A percentile compares a stretch with the other conserved stretches of the same genome.
phyloP scores from a whole-genome alignment of 2,888 invertebrate species.

The Lobophora halterata region DNA sequence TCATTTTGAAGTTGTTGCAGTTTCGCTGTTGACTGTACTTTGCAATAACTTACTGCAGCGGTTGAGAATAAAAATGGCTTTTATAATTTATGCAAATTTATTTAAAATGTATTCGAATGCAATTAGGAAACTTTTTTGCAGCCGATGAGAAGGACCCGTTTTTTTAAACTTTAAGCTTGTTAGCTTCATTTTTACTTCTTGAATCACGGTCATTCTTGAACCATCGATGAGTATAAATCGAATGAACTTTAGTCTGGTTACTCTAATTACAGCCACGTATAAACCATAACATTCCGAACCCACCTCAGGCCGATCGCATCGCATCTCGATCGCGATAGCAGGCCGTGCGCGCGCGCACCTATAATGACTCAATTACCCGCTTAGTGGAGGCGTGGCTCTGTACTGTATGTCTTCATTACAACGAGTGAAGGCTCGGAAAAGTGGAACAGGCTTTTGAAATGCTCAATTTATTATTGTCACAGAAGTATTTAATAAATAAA shows the following conservation, averaged over 20 bases:
- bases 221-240: not conserved
- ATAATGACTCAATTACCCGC: conserved; percentile 81
- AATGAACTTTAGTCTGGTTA: conserved; percentile 19
- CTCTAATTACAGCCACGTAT: conserved; percentile 31
- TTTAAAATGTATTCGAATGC: too few relatives aligned
- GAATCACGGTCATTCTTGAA: too few relatives aligned
- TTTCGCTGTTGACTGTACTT: too few relatives aligned
- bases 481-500: too few relatives aligned
- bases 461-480: not conserved
- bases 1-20: too few relatives aligned
- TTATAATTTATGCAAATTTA: too few relatives aligned
- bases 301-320: conserved; percentile 57
- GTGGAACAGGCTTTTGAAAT: conserved; percentile 37
- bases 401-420: conserved; percentile 76
- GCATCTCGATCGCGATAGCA: conserved; percentile 63
- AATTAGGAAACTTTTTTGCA: too few relatives aligned
- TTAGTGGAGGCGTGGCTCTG: conserved; percentile 70
- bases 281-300: conserved; percentile 26
- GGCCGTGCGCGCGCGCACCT: conserved; percentile 66
- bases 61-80: too few relatives aligned
- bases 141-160: too few relatives aligned
- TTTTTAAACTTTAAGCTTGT: too few relatives aligned
- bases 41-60: too few relatives aligned
- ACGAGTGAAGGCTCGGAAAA: conserved; percentile 34
- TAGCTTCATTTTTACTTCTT: too few relatives aligned